Conservation (phyloP, 2,113 vertebrate genomes). For the Eolophus roseicapilla region DNA sequence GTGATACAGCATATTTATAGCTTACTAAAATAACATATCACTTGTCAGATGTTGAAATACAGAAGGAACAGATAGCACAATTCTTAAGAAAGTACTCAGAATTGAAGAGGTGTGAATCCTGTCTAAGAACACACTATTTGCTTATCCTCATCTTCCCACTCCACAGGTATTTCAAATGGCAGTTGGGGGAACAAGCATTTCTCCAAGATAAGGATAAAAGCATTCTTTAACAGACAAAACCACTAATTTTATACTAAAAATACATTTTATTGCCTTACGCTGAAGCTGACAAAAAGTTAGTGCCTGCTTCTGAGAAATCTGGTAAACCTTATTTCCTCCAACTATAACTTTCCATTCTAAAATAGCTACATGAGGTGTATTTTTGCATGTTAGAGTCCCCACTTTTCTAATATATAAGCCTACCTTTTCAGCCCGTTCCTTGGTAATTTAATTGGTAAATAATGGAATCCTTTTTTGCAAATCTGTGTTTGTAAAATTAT, state of each 20-base stretch:
- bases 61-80: conserved; percentile 30
- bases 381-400: neutral
- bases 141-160: conserved; percentile 42
- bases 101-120: conserved; percentile 29
- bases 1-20: neutral
- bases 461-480: neutral
- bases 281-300: neutral
- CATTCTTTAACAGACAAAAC: neutral
- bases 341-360: neutral
- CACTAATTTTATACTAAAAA: neutral
- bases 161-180: neutral
- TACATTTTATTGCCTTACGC: neutral
- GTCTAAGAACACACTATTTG: conserved; percentile 43
- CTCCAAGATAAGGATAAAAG: neutral
- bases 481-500: neutral
- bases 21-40: conserved; percentile 2
- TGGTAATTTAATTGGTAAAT: neutral
- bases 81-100: conserved; percentile 6
- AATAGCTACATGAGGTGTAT: neutral
- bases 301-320: neutral
- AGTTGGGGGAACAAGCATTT: neutral
- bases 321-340: neutral
- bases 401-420: neutral
- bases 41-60: conserved; percentile 28
- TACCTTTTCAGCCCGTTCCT: neutral